phyloP scores from a whole-genome alignment of 2,888 invertebrate species.

The Drosophila flavopinicola region DNA sequence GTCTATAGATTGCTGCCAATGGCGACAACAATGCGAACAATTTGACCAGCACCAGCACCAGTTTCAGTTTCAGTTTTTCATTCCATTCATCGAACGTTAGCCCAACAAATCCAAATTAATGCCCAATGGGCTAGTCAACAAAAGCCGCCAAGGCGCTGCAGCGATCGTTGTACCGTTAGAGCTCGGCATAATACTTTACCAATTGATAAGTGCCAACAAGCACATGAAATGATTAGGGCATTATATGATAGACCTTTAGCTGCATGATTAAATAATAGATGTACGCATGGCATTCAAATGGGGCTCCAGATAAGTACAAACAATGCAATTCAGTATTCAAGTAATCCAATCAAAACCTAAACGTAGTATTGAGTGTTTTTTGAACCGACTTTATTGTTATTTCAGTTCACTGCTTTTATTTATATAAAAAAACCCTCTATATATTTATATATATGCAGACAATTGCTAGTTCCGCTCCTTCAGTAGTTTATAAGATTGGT shows the following conservation, averaged over 20 bases:
- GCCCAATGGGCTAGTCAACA: constrained; percentile 73
- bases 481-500: too few species aligned
- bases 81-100: constrained; percentile 56
- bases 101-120: constrained; percentile 76
- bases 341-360: constrained; percentile 4
- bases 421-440: neutral
- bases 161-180: constrained; percentile 16
- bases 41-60: constrained; percentile 77
- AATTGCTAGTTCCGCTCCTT: too few species aligned
- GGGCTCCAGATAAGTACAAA: neutral
- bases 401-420: neutral
- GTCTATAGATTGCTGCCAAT: constrained; percentile 74
- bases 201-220: constrained; percentile 52
- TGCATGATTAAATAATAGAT: constrained; percentile 24
- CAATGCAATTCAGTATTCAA: constrained; percentile 5
- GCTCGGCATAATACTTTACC: constrained; percentile 41
- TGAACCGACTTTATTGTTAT: neutral
- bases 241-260: constrained; percentile 24
- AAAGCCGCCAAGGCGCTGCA: constrained; percentile 55
- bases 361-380: neutral
- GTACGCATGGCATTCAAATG: constrained; percentile 5
- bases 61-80: neutral
- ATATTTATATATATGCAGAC: neutral
- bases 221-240: constrained; percentile 44
- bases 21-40: constrained; percentile 66